Evolutionary conservation across 2,888 invertebrate species (phyloP), one percentile per base, ranked within the genome.

Genomic region (Entomobrya multifasciata): DNA sequence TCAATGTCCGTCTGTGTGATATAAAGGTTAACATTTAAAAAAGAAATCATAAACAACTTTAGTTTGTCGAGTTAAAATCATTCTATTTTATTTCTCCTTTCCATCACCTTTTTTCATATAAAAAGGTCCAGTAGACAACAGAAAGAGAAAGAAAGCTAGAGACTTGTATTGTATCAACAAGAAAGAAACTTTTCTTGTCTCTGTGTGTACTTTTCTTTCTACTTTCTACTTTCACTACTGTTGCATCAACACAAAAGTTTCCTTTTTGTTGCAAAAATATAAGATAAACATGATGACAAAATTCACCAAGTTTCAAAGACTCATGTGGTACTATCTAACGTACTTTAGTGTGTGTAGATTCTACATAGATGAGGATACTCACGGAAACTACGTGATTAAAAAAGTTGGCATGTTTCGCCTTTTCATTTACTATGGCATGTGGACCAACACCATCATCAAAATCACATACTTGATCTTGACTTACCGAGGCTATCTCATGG

Each of bases 371-470:
- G 10, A 20, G 22, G 80, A 86, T 52, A 22, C 57, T 1, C 22
- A 81, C 10, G 87, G 87, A 11, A 65, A 70, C 36, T 88, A 83
- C n/a, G 5, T 49, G 0, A 88, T 88, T 22, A 85, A 70, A 65
- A 84, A 84, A 44, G 62, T 67, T 27, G 86, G 86, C 1, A 11
- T 0, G 0, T 62, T 82, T 1, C 67, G 83, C 8, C 74, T 85
- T 10, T 67, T 83, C 17, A 49, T 87, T 10, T 88, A 88, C 55
- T 88, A 87, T 22, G 62, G 41, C 13, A n/a, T 88, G 47, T 88
- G 88, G 88, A n/a, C 74, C 2, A 88, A 88, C 62, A 87, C 86
- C 10, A 27, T 65, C 10, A 36, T 83, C 13, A 88, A 88, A 44
- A 74, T 88, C 11, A 15, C 55, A 15, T 87, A 87, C 17, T 30